A percentile compares a stretch with the other conserved stretches of the same genome.
phyloP scores from a whole-genome alignment of 2,888 invertebrate genomes.

The Drosophila austrosaltans region DNA sequence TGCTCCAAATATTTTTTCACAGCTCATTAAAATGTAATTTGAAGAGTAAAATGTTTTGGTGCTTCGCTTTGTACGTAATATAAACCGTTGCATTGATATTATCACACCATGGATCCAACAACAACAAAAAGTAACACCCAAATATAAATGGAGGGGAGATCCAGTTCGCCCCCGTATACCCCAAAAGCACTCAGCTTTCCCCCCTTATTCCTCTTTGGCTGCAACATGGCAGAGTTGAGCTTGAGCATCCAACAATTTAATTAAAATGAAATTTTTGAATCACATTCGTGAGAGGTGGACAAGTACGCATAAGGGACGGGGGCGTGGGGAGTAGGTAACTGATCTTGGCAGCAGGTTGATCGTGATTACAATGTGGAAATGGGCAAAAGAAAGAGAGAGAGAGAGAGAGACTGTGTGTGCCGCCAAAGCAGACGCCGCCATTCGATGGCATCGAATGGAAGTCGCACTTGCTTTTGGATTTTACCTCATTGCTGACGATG shows the following conservation, averaged over 20 bases:
- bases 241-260: constrained; percentile 77
- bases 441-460: constrained; percentile 48
- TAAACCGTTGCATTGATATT: constrained; percentile 73
- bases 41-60: constrained; percentile 66
- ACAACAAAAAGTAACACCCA: constrained; percentile 16
- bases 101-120: constrained; percentile 40
- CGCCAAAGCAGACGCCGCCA: constrained; percentile 53
- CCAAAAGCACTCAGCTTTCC: not conserved
- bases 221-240: constrained; percentile 66
- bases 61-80: constrained; percentile 50
- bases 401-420: constrained; percentile 22
- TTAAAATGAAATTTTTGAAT: constrained; percentile 79
- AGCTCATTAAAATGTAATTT: constrained; percentile 79
- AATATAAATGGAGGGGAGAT: constrained; percentile 26
- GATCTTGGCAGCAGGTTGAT: constrained; percentile 51
- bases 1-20: constrained; percentile 76
- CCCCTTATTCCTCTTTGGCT: not conserved
- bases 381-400: not conserved
- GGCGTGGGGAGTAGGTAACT: constrained; percentile 24
- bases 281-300: constrained; percentile 42
- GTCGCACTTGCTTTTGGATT: constrained; percentile 39
- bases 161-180: constrained; percentile 7
- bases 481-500: constrained; percentile 62
- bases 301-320: not conserved
- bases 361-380: constrained; percentile 37